These are phyloP conservation scores for Brachypodius melanocephalos DNA, from an alignment of 2,113 vertebrate species.

Conservation along the genomic window DNA sequence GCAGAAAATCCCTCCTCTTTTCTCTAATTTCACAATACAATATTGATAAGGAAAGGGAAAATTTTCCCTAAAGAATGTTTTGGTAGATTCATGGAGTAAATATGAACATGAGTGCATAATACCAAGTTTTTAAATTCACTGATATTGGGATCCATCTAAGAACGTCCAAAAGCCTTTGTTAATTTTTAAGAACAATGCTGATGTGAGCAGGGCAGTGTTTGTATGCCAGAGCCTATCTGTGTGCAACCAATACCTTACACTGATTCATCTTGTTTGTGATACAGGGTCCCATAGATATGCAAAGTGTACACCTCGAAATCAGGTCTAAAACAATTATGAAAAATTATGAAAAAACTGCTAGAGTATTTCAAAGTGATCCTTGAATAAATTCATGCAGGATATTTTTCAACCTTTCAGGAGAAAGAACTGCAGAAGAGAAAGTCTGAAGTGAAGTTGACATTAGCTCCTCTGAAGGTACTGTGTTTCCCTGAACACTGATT, in stretches of 20 bases:
- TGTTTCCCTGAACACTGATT: neutral
- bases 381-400: neutral
- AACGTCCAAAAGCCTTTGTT: neutral
- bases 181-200: neutral
- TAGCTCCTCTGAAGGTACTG: constrained; percentile 80
- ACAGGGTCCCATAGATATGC: neutral
- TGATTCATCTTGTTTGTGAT: neutral
- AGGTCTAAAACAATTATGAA: neutral
- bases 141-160: neutral
- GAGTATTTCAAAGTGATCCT: neutral
- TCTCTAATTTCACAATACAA: neutral
- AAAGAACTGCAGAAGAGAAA: constrained; percentile 70
- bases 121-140: neutral
- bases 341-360: neutral
- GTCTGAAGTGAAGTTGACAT: constrained; percentile 52
- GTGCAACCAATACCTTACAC: neutral
- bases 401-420: constrained; percentile 64
- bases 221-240: neutral
- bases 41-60: neutral
- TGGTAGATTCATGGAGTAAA: neutral
- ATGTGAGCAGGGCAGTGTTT: neutral
- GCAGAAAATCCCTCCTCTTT: neutral
- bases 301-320: accelerated
- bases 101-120: neutral
- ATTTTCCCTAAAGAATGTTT: neutral